Conservation (phyloP, 2,888 invertebrate genomes). For the Ophonus ardosiacus region DNA sequence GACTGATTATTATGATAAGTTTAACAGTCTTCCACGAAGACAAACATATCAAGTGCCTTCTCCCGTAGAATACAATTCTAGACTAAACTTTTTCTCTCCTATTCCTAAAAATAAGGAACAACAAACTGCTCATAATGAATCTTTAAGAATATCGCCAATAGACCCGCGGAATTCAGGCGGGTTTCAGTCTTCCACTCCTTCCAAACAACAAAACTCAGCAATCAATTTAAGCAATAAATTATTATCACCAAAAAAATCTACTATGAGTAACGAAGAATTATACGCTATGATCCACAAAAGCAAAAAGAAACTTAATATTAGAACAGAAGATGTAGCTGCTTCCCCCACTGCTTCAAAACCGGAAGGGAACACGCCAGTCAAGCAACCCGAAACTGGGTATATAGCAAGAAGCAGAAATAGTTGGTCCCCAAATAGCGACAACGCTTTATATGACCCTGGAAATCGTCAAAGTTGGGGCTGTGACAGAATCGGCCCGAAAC, state of each 20-base stretch:
- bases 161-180: slow-evolving; percentile 80
- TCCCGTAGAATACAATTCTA: slow-evolving; percentile 53
- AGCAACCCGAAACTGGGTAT: slow-evolving; percentile 81
- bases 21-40: slow-evolving; percentile 59
- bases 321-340: slow-evolving; percentile 78
- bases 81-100: slow-evolving; percentile 68
- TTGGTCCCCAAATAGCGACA: slow-evolving; percentile 80
- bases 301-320: slow-evolving; percentile 85
- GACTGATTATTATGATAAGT: slow-evolving; percentile 24
- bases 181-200: slow-evolving; percentile 85
- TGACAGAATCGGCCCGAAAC: slow-evolving; percentile 80
- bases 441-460: slow-evolving; percentile 73
- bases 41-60: slow-evolving; percentile 58
- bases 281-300: slow-evolving; percentile 88
- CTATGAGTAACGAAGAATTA: slow-evolving; percentile 88
- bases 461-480: slow-evolving; percentile 78
- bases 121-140: slow-evolving; percentile 72
- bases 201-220: slow-evolving; percentile 75
- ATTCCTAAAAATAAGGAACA: slow-evolving; percentile 64
- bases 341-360: slow-evolving; percentile 75
- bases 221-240: slow-evolving; percentile 77
- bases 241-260: slow-evolving; percentile 83
- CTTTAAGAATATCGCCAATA: slow-evolving; percentile 82
- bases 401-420: slow-evolving; percentile 80
- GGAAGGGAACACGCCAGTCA: slow-evolving; percentile 69